Evolutionary conservation across 2,888 invertebrate species (phyloP), one percentile per base, ranked within the genome.

Genomic region (Cheilosia vulpina): DNA sequence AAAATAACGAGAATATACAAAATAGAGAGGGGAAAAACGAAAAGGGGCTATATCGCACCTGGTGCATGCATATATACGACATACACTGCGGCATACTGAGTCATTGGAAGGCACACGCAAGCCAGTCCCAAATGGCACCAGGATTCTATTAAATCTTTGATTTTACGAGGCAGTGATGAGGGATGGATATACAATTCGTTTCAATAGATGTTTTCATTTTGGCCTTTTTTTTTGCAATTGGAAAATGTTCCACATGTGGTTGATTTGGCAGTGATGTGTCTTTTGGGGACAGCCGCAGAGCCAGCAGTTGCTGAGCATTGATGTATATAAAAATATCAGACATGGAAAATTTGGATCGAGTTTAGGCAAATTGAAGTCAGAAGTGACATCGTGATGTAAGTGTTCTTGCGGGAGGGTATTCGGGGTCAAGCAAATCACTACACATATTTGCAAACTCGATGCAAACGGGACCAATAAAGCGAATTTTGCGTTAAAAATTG

Each of bases 91-190:
- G 69, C 53, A 80, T 43, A 71, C 13, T 75, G 58, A 69, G 75
- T 57, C 85, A 68, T 72, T 34, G 53, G 27, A 55, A 60, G 76
- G 80, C 75, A 58, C 62, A 81, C 66, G 80, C 84, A 79, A 72
- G 50, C 78, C 71, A 69, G 84, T 85, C 80, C 80, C 84, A 85
- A 85, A 85, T 81, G 81, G 81, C 85, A 81, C 62, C 58, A 68
- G 47, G 77, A 77, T 77, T 81, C 85, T 81, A 85, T 85, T 81
- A 85, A 81, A 77, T 81, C 76, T 81, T 85, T 76, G 81, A 85
- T 85, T 81, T 85, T 57, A 76, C 71, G 75, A 81, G 63, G 50
- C 63, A 85, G 65, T 57, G 71, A 55, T 52, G 72, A 85, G 80
- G 85, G 76, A 80, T 76, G 65, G 76, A 80, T 76, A 80, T 41